Conservation (phyloP, 2,797 vertebrate species). For the Masticophis lateralis region DNA sequence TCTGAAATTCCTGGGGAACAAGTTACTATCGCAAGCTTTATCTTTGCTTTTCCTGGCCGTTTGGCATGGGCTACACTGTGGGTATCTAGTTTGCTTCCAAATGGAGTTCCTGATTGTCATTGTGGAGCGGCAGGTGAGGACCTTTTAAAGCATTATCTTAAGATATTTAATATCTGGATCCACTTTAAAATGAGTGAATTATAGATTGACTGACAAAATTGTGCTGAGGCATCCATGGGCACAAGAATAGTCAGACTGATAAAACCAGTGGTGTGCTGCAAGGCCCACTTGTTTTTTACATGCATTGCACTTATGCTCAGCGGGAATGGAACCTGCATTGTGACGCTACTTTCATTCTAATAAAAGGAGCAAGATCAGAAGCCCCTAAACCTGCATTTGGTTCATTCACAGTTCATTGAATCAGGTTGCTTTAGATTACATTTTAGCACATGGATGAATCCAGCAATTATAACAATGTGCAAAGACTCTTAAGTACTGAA, state of each 20-base stretch:
- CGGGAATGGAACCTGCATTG: not conserved
- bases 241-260: not conserved
- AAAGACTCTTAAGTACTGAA: not conserved
- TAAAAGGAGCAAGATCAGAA: not conserved
- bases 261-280: not conserved
- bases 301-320: not conserved
- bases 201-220: not conserved
- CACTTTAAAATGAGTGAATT: not conserved
- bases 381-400: not conserved
- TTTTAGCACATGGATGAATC: not conserved
- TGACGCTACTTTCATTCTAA: not conserved
- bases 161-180: not conserved
- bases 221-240: not conserved
- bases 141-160: not conserved
- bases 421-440: not conserved
- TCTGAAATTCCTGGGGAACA: conserved; percentile 91
- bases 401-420: not conserved
- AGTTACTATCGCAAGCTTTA: conserved; percentile 85
- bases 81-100: conserved; percentile 94
- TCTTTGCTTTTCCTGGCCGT: conserved; percentile 88
- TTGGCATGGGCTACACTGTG: conserved; percentile 96
- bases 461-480: not conserved
- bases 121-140: conserved; percentile 87
- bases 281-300: not conserved
- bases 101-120: conserved; percentile 94